Evolutionary conservation across 1,140 invertebrate genomes (phyloP).

Genomic region (Pteromalus puparum): DNA sequence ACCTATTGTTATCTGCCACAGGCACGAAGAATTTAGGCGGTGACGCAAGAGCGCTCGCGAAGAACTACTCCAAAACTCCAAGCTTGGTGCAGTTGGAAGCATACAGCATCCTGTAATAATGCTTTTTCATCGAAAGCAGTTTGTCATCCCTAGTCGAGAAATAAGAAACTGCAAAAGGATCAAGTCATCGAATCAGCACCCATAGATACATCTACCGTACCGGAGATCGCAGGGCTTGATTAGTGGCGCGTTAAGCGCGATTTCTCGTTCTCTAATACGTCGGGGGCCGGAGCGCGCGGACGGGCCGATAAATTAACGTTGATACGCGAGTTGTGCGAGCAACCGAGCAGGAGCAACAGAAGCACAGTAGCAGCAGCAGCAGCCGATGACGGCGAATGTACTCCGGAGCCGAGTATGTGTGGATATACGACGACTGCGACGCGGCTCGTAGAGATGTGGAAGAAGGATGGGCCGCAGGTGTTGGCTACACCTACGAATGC

Average conservation of each 20-base stretch:
- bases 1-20: too few species aligned
- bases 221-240: conserved; percentile 51
- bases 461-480: conserved; percentile 68
- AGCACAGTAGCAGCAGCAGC: conserved; percentile 50
- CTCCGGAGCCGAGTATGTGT: not conserved
- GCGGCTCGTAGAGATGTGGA: conserved; percentile 49
- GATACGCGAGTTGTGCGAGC: conserved; percentile 59
- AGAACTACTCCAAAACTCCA: too few species aligned
- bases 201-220: not conserved
- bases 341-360: conserved; percentile 60
- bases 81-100: too few species aligned
- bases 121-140: too few species aligned
- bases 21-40: too few species aligned
- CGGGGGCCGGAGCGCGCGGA: conserved; percentile 34
- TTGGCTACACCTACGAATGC: conserved; percentile 40
- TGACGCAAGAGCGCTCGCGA: too few species aligned
- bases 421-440: conserved; percentile 55
- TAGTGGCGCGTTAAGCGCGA: conserved; percentile 51
- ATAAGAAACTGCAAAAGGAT: too few species aligned
- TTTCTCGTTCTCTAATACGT: conserved; percentile 68
- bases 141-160: too few species aligned
- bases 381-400: conserved; percentile 45
- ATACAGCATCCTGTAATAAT: too few species aligned
- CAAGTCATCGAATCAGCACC: too few species aligned
- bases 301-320: conserved; percentile 65